Evolutionary conservation across 2,888 invertebrate species (phyloP).

Genomic region (Chymomyza procnemis): DNA sequence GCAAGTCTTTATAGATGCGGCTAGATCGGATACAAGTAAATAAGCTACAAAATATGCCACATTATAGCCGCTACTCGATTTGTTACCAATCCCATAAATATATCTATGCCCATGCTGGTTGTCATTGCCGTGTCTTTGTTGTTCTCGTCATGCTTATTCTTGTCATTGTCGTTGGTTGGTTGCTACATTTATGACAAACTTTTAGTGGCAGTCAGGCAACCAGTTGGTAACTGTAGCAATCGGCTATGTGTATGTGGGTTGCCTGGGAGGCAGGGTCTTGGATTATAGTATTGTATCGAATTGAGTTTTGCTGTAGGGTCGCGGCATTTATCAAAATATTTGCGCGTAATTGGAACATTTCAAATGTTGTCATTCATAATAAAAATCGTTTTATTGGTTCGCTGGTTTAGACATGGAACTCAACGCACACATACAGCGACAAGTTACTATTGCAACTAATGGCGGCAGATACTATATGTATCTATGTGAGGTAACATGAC

Average conservation of each 20-base stretch:
- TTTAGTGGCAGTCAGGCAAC: neutral
- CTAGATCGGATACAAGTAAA: neutral
- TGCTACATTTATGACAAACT: conserved; percentile 1
- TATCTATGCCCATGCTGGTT: neutral
- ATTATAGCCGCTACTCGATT: neutral
- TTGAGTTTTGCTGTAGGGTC: neutral
- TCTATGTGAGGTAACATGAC: neutral
- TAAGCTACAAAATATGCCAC: neutral
- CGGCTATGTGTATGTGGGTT: no score
- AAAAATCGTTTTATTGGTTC: neutral
- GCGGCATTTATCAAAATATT: conserved; percentile 51
- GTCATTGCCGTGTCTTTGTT: neutral
- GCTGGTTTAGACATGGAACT: neutral
- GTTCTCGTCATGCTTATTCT: neutral
- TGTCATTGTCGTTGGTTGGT: neutral
- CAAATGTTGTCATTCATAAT: conserved; percentile 59
- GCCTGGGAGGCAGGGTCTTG: no score
- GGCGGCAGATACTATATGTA: conserved; percentile 41
- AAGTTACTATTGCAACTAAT: conserved; percentile 37
- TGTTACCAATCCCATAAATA: neutral
- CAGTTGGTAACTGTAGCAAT: neutral
- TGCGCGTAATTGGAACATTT: conserved; percentile 66
- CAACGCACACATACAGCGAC: neutral
- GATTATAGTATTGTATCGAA: neutral
- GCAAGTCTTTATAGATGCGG: neutral